Base-by-base conservation (phyloP, 2,797 vertebrate species). In the Lemur catta region DNA sequence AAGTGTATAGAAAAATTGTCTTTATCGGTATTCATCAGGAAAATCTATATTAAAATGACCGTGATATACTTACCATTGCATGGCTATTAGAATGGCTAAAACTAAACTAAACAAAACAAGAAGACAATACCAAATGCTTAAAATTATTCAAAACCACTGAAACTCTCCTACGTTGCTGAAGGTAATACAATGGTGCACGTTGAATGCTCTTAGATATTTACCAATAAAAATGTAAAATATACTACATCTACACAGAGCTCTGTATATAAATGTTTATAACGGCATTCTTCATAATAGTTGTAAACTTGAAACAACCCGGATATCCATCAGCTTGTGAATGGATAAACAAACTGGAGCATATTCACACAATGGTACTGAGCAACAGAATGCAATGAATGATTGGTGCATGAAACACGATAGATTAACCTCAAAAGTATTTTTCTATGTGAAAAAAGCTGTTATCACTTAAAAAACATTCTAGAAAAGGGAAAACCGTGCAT, bases 161-260 rank as follows among this genome's bases (percentile, higher is more conserved):
- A 86, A 20, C 13, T 38, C 35, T 35, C 28, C 2, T 11, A 13
- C 4, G 30, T 22, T 6, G 9, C 13, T 20, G 5, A 26, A 9
- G 4, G 13, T 8, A 67, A 22, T n/a, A 1, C 33, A 65, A 5
- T 14, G n/a, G 2, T 22, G 2, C 28, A 8, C 0, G 4, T 5
- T 41, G 35, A 81, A 28, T 15, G 11, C 8, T 82, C 63, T 55
- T 57, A n/a, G 13, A 22, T 35, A 41, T 63, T 75, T 41, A 50
- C 1, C n/a, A 33, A 26, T 28, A 76, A 13, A 75, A 63, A 84
- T 75, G 41, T 61, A 43, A 72, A 35, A 38, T 57, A 57, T 24
- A 57, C 24, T 4, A 26, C 38, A 13, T 11, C 4, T n/a, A 24
- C 12, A 22, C 26, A 67, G n/a, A 76, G 12, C 43, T 17, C 3